A percentile compares a stretch with the other conserved stretches of the same genome.
These are phyloP conservation scores for Asbolus verrucosus DNA, from an alignment of 1,140 invertebrate genomes.

Conservation along the genomic window DNA sequence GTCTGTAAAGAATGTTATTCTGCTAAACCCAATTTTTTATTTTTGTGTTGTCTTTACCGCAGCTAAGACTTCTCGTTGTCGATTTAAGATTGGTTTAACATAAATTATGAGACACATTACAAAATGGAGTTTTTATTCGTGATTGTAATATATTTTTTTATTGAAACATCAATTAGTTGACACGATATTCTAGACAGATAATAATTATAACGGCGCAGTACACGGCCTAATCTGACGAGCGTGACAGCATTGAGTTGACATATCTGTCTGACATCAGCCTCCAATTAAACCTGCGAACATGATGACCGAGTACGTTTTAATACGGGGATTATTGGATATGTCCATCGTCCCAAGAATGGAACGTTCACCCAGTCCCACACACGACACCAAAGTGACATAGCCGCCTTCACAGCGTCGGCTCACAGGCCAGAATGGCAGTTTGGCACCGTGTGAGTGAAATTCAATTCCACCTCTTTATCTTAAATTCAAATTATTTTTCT, in stretches of 20 bases:
- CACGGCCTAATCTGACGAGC: constrained; percentile 47
- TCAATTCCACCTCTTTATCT: no score
- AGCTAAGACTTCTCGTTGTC: constrained; percentile 13
- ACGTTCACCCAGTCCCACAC: not conserved
- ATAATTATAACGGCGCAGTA: constrained; percentile 42
- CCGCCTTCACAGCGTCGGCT: no score
- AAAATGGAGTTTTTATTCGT: constrained; percentile 31
- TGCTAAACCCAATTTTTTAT: no score
- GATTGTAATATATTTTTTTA: constrained; percentile 34
- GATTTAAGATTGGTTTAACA: not conserved
- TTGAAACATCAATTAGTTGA: constrained; percentile 46
- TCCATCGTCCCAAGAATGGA: constrained; percentile 14
- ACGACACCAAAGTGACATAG: not conserved
- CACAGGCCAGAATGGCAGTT: no score
- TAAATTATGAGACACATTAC: constrained; percentile 25
- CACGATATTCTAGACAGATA: constrained; percentile 43
- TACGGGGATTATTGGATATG: constrained; percentile 35
- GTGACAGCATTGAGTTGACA: constrained; percentile 48
- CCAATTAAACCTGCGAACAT: constrained; percentile 52
- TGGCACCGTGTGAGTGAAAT: no score
- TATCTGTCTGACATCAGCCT: constrained; percentile 46
- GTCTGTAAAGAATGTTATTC: no score
- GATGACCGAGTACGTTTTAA: constrained; percentile 24
- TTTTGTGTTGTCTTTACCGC: no score
- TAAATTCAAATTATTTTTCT: no score